A percentile compares a stretch with the other conserved stretches of the same genome.
Evolutionary conservation across 2,113 vertebrate species (phyloP).

Genomic region (Muntiacus muntjak): DNA sequence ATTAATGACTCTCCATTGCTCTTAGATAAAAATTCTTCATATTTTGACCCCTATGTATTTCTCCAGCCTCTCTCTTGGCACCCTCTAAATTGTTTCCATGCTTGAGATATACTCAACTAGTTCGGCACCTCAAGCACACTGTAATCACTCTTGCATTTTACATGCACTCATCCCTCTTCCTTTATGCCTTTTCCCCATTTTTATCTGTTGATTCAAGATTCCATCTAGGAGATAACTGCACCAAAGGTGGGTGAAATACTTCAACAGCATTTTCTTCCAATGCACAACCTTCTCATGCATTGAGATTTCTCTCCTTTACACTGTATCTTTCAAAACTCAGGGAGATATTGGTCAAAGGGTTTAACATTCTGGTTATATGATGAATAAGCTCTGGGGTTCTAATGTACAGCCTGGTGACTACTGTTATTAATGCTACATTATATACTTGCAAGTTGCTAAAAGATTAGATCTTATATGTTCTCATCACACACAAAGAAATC

Average conservation of each 20-base stretch:
- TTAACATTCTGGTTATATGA: background rate
- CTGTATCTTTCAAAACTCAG: background rate
- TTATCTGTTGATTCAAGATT: background rate
- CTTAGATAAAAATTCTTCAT: background rate
- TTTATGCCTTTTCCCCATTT: background rate
- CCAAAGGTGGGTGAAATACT: background rate
- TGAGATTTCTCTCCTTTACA: background rate
- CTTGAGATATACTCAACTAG: background rate
- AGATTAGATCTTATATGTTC: background rate
- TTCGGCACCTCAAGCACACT: background rate
- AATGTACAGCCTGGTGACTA: background rate
- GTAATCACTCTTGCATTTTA: background rate
- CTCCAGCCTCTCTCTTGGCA: background rate
- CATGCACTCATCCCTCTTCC: background rate
- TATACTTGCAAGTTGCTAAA: background rate
- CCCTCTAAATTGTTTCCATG: background rate
- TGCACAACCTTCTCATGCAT: background rate
- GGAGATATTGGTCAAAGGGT: background rate
- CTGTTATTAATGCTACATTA: background rate
- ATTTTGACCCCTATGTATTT: background rate
- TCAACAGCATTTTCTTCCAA: background rate
- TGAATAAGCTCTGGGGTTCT: background rate
- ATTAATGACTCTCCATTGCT: background rate
- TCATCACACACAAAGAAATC: background rate
- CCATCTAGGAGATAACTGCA: background rate